A percentile compares a stretch with the other conserved stretches of the same genome.
These are phyloP conservation scores for Leucosticte australis DNA, from an alignment of 2,113 vertebrate genomes.

Conservation along the genomic window DNA sequence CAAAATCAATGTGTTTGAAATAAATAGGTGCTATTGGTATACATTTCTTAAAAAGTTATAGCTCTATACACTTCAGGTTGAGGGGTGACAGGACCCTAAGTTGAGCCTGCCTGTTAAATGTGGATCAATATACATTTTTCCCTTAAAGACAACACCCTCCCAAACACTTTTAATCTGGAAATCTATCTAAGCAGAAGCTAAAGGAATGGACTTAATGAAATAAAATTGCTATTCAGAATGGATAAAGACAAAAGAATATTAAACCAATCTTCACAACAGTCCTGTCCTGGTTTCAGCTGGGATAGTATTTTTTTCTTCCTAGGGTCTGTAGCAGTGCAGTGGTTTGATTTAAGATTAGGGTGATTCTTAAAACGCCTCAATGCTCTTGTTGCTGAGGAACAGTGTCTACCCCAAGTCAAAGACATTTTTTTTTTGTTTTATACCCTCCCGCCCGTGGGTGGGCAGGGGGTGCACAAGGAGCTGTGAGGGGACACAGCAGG, in stretches of 20 bases:
- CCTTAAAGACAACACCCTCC: neutral
- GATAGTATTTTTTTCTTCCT: neutral
- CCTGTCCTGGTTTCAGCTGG: neutral
- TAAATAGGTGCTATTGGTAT: neutral
- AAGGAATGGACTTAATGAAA: neutral
- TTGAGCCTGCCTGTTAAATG: neutral
- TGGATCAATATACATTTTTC: neutral
- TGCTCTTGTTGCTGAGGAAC: neutral
- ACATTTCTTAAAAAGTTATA: neutral
- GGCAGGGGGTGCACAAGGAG: no score
- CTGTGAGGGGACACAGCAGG: neutral
- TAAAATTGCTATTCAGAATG: neutral
- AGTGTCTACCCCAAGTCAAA: neutral
- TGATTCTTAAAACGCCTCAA: neutral
- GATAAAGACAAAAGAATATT: neutral
- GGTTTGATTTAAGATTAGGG: neutral
- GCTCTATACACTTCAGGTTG: neutral
- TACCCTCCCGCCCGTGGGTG: accelerated
- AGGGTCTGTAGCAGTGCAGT: neutral
- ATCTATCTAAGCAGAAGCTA: neutral
- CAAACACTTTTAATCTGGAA: neutral
- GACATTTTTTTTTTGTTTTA: neutral
- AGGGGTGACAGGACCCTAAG: neutral
- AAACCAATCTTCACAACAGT: neutral
- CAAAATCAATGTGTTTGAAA: neutral